Evolutionary conservation across 1,140 invertebrate species (phyloP).

Genomic region (Drosophila mauritiana): DNA sequence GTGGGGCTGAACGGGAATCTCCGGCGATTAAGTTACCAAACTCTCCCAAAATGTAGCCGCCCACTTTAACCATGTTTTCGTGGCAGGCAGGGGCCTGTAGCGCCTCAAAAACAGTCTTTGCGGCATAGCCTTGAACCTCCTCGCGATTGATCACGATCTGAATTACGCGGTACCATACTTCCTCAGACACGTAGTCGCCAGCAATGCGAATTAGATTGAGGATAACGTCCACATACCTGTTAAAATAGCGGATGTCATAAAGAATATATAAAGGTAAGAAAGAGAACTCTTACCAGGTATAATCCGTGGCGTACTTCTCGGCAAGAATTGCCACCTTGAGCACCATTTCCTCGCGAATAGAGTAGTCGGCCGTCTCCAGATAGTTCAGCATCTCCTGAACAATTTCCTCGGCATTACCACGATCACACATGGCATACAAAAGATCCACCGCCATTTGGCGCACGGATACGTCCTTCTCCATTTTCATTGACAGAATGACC

Average conservation of each 20-base stretch:
- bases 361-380: slow-evolving; percentile 99
- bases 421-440: slow-evolving; percentile 99
- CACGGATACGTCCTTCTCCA: slow-evolving; percentile 99
- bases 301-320: slow-evolving; percentile 99
- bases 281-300: slow-evolving; percentile 92
- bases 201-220: slow-evolving; percentile 99
- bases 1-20: slow-evolving; percentile 97
- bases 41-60: slow-evolving; percentile 99
- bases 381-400: slow-evolving; percentile 99
- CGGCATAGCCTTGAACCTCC: slow-evolving; percentile 99
- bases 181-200: slow-evolving; percentile 98
- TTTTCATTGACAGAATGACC: slow-evolving; percentile 99
- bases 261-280: not conserved
- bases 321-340: slow-evolving; percentile 99
- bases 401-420: slow-evolving; percentile 99
- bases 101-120: slow-evolving; percentile 99
- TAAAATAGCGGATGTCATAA: not conserved
- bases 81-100: slow-evolving; percentile 99
- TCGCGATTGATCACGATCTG: slow-evolving; percentile 99
- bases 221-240: slow-evolving; percentile 97
- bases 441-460: slow-evolving; percentile 99
- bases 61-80: slow-evolving; percentile 99
- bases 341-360: slow-evolving; percentile 99
- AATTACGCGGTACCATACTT: slow-evolving; percentile 99
- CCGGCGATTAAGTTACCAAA: slow-evolving; percentile 99